A percentile compares a stretch with the other conserved stretches of the same genome.
Evolutionary conservation across 1,140 invertebrate species (phyloP).

Genomic region (Formica exsecta): DNA sequence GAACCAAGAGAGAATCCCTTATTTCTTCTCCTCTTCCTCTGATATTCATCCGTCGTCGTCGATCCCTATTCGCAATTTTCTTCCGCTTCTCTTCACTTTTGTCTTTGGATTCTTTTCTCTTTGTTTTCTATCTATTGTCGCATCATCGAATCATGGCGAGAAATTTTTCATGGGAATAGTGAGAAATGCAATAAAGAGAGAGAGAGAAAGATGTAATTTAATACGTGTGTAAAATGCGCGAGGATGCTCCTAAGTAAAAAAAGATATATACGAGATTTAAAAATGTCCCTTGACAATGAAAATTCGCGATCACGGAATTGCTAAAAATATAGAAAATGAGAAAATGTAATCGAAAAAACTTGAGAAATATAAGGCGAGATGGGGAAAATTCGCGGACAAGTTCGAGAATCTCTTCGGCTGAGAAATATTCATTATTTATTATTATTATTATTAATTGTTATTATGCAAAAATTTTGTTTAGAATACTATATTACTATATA

Average conservation of each 20-base stretch:
- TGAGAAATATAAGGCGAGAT: too few species aligned
- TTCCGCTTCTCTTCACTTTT: conserved; percentile 47
- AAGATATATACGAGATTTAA: background rate
- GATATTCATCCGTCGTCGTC: conserved; percentile 75
- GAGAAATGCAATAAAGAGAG: background rate
- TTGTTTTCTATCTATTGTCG: background rate
- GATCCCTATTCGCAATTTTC: conserved; percentile 54
- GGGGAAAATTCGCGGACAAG: too few species aligned
- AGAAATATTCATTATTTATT: background rate
- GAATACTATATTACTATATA: background rate
- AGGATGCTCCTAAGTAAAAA: background rate
- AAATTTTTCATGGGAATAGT: background rate
- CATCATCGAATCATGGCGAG: background rate
- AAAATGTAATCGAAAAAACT: background rate
- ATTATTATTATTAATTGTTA: background rate
- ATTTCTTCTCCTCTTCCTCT: conserved; percentile 64
- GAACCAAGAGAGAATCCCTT: conserved; percentile 69
- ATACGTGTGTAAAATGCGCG: background rate
- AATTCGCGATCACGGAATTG: background rate
- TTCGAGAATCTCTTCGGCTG: too few species aligned
- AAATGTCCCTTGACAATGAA: background rate
- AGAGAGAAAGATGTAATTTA: background rate
- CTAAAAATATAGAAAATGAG: background rate
- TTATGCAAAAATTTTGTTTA: background rate
- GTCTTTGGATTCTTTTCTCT: background rate